These are phyloP conservation scores for Sceloporus undulatus DNA, from an alignment of 2,113 vertebrate species.

Conservation along the genomic window DNA sequence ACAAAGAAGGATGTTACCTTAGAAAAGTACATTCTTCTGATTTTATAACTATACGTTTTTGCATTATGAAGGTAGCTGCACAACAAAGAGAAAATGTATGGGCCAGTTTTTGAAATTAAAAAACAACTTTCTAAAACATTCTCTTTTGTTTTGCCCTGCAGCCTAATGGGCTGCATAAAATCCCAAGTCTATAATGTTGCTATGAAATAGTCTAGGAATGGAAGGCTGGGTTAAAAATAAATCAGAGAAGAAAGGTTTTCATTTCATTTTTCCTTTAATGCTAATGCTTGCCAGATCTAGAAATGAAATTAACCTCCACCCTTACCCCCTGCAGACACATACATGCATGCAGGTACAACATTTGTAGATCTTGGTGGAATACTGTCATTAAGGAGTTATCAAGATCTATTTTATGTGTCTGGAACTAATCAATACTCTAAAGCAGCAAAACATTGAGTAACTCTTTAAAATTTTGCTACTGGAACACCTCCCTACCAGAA, in stretches of 20 bases:
- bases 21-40: conserved; percentile 7
- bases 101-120: conserved; percentile 32
- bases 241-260: background rate
- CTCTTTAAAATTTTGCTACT: conserved; percentile 40
- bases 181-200: conserved; percentile 49
- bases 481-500: conserved; percentile 4
- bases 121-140: conserved; percentile 21
- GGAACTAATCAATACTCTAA: conserved; percentile 49
- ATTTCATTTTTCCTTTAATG: conserved; percentile 1
- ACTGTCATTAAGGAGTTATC: conserved; percentile 31
- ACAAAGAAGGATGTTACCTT: conserved; percentile 52
- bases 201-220: conserved; percentile 33
- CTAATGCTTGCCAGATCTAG: background rate
- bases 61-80: conserved; percentile 24
- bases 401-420: conserved; percentile 46
- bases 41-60: conserved; percentile 47
- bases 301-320: background rate
- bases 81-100: background rate
- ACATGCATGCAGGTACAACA: conserved; percentile 11
- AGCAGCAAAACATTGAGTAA: conserved; percentile 34
- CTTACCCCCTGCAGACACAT: background rate
- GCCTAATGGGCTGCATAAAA: conserved; percentile 52
- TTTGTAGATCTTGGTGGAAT: background rate
- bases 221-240: background rate
- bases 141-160: conserved; percentile 43